Base-by-base conservation (phyloP, 2,888 invertebrate genomes). In the Protula sp. region DNA sequence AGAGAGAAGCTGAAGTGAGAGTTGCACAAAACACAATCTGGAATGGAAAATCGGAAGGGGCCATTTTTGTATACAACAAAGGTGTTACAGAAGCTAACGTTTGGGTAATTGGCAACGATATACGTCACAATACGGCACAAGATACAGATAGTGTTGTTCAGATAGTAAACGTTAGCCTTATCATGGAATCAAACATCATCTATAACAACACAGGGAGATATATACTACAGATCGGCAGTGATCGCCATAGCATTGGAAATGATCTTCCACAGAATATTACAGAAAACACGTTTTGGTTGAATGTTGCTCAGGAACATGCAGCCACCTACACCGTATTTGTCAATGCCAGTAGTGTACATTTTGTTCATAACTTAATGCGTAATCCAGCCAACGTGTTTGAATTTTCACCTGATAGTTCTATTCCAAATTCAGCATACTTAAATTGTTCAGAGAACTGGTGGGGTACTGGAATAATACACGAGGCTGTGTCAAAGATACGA, bases 131-230 rank as follows among this genome's bases (percentile, higher is more conserved):
- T 30, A 5, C 29, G 3, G 53, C 28, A 28, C 28, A 53, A 9
- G 53, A 53, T 4, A 28, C 28, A 9, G 22, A 0, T 22, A 53
- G 29, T 53, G 29, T 29, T 30, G 29, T 53, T 1, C 27, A 26
- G 3, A 26, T 53, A 29, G 29, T 53, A 19, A 53, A 53, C 30
- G n/a, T 29, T 27, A 28, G 14, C 30, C 28, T 53, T 4, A 1
- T 24, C 5, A 53, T 53, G 53, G 28, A 28, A n/a, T 27, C 9
- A 27, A 53, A 53, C 53, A 29, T 53, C 28, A 28, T 53, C 9
- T 53, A 53, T 30, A 53, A 53, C 53, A 53, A 53, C 53, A 53
- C 28, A 22, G 53, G 28, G 1, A 29, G 29, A 29, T 29, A 53
- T 29, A n/a, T 24, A 29, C 0, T 53, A n/a, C 28, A 53, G 29